Conservation (phyloP, 1,140 invertebrate genomes). For the Leptopilina boulardi region DNA sequence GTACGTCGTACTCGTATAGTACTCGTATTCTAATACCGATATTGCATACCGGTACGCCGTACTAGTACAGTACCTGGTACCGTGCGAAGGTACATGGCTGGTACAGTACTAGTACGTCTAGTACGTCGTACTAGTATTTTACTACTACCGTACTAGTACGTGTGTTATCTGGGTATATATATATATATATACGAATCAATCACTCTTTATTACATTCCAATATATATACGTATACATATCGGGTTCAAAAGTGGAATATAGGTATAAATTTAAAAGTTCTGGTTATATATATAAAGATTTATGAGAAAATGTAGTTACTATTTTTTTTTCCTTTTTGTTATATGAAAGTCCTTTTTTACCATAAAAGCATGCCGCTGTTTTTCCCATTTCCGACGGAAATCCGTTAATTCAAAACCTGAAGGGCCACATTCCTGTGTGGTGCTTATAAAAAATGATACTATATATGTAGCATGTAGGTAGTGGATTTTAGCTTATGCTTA, state of each 20-base stretch:
- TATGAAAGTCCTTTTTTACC: not conserved
- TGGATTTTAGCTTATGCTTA: not conserved
- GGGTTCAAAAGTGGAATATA: not conserved
- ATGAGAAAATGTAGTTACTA: not conserved
- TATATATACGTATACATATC: not conserved
- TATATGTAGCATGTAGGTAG: too few species aligned
- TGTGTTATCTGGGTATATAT: too few species aligned
- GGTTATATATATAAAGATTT: constrained; percentile 20
- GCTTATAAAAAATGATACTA: constrained; percentile 7
- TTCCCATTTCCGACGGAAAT: constrained; percentile 4
- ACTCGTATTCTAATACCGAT: too few species aligned
- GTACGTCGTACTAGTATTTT: too few species aligned
- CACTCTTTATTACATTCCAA: not conserved
- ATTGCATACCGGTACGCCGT: too few species aligned
- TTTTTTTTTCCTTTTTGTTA: not conserved
- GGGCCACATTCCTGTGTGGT: not conserved
- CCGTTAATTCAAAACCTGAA: constrained; percentile 8
- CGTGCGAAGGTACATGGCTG: too few species aligned
- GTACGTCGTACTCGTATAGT: too few species aligned
- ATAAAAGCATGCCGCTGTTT: constrained; percentile 3
- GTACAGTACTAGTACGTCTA: too few species aligned
- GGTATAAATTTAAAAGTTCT: constrained; percentile 11
- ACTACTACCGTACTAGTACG: too few species aligned
- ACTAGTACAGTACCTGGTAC: too few species aligned
- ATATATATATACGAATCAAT: too few species aligned